Base-by-base conservation (phyloP, 2,797 vertebrate species). In the Tiaroga cobitis region DNA sequence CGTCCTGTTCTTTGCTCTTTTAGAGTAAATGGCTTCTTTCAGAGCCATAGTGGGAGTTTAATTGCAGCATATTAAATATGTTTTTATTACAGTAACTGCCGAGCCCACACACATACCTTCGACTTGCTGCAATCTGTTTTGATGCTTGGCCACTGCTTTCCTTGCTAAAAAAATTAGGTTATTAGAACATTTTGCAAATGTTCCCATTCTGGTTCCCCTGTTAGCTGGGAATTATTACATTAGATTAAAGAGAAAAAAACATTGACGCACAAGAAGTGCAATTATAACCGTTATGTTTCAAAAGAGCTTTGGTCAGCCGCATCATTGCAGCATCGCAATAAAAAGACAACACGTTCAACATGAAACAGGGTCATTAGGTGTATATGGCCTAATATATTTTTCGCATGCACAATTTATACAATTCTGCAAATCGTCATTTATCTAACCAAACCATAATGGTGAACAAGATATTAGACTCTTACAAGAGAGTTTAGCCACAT, bases 91-190 rank as follows among this genome's bases (percentile, higher is more conserved):
- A 89, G 92, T 93, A 94, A 92, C 92, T 92, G 93, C 93, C 91
- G 84, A 19, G 90, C 95, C 94, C 92, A 95, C 94, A 87, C 92
- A 91, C 94, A 96, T 95, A 93, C 91, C 93, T 95, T 91, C 85
- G 93, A 94, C 93, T 94, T 93, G 93, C 92, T 51, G 94, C 93
- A 94, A 94, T 95, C 94, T 95, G 94, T 95, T 95, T 93, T 93
- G 90, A 90, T 93, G 92, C 68, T 8, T 43, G 18, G 19, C 3
- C 37, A 79, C 59, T 29, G 51, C 26, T 16, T 61, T 32, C 51
- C 7, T 8, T 3, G 34, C 2, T 16, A 41, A 26, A n/a, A 54
- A 77, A 61, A 18, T 1, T 8, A 8, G n/a, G 5, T 56, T 37
- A 6, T 37, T 8, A 37, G 34, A 77, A 61, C 15, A 4, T 37